Evolutionary conservation across 2,113 vertebrate species (phyloP), one percentile per base, ranked within the genome.

Genomic region (Amia ocellicauda): DNA sequence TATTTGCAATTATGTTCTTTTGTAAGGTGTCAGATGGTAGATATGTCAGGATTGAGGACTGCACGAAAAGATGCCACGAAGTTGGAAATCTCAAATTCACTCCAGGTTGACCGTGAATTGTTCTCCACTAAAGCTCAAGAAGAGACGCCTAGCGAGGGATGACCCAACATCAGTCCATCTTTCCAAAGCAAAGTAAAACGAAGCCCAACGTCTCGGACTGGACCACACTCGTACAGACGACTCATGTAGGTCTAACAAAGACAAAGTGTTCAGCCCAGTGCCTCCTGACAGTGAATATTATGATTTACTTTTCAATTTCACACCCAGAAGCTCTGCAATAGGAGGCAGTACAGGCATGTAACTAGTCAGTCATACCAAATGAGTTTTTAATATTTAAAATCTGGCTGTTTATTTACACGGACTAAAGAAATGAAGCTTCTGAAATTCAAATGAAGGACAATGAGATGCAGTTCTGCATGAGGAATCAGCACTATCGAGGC

Each of bases 301-400:
- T 42, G 36, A 58, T 58, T 41, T 58, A 40, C 31, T 58, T 58
- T 58, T 42, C 31, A 58, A 41, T 58, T 58, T 58, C 56, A 58
- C 56, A 58, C 56, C 56, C 40, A 36, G 36, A 42, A 31, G 19
- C 11, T 58, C 56, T 58, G 56, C 31, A 58, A 16, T 23, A 42
- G 14, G 56, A 23, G 10, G 20, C 22, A 11, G 56, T 58, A 9
- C 31, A 29, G 56, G 36, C 36, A 36, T 58, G 29, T 13, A 42
- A 14, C 56, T 40, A 58, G n/a, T 42, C 31, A 24, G 56, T 58
- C 56, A 58, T 58, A 41, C 56, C 9, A 23, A 58, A 58, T 58
- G 56, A 58, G 56, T 23, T 58, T 58, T 58, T 58, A 58, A 58
- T 58, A 58, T 58, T 58, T 58, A 58, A 58, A 58, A 40, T 42